Conservation (phyloP, 1,140 invertebrate genomes). For the Drosophila melanica region DNA sequence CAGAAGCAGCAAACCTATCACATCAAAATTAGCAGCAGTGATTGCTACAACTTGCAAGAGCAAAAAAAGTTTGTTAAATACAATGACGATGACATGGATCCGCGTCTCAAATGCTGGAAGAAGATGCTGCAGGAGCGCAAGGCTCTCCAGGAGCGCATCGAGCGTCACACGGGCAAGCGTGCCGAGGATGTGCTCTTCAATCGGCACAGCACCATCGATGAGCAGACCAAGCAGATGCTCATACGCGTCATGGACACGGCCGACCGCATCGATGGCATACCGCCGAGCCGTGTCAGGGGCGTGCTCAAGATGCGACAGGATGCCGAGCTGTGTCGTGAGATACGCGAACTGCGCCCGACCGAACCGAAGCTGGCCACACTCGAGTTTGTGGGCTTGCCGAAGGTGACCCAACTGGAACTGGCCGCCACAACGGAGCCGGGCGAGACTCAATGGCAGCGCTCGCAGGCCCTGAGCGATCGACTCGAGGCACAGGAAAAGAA, state of each 20-base stretch:
- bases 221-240: constrained; percentile 57
- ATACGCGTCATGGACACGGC: constrained; percentile 59
- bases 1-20: not conserved
- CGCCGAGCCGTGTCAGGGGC: not conserved
- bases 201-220: constrained; percentile 60
- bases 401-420: constrained; percentile 48
- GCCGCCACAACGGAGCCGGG: not conserved
- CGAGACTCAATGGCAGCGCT: constrained; percentile 41
- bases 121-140: constrained; percentile 45
- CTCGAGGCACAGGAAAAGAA: constrained; percentile 30
- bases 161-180: constrained; percentile 49
- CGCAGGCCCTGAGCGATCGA: constrained; percentile 28
- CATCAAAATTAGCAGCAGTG: constrained; percentile 9
- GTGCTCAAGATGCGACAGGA: constrained; percentile 38
- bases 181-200: constrained; percentile 69
- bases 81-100: constrained; percentile 47
- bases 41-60: not conserved
- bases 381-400: constrained; percentile 59
- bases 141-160: constrained; percentile 47
- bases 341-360: constrained; percentile 44
- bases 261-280: constrained; percentile 31
- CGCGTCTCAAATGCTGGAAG: constrained; percentile 62
- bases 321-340: constrained; percentile 18
- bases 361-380: constrained; percentile 28
- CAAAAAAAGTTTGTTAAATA: not conserved